These are phyloP conservation scores for Oreochromis aureus DNA, from an alignment of 2,113 vertebrate genomes.

Conservation along the genomic window DNA sequence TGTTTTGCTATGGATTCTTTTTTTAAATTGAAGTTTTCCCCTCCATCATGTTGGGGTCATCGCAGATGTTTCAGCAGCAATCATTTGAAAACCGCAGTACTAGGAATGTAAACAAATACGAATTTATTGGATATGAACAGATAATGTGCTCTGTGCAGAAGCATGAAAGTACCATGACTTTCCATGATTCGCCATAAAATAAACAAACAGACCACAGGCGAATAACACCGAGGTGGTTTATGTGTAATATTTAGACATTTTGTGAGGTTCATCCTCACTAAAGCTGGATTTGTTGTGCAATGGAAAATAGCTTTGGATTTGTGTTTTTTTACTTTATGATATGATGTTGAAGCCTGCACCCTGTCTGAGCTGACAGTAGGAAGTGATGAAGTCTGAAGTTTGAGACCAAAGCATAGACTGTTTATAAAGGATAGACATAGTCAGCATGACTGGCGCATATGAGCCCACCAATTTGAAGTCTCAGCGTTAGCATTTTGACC, in stretches of 20 bases:
- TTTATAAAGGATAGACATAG: not conserved
- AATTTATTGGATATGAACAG: not conserved
- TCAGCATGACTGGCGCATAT: not conserved
- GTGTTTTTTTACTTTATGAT: not conserved
- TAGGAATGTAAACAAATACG: not conserved
- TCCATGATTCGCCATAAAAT: not conserved
- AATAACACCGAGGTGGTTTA: not conserved
- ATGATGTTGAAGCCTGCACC: not conserved
- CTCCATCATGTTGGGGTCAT: constrained; percentile 2
- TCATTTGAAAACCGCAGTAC: not conserved
- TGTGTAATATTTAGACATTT: not conserved
- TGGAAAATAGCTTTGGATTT: not conserved
- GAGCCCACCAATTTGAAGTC: not conserved
- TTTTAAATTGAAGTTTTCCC: not conserved
- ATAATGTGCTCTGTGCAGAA: not conserved
- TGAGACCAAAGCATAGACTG: not conserved
- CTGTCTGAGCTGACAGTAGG: not conserved
- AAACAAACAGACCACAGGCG: not conserved
- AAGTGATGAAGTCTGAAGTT: not conserved
- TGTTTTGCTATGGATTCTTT: not conserved
- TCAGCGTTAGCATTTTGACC: not conserved
- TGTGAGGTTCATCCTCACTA: not conserved
- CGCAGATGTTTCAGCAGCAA: not conserved
- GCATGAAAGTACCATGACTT: not conserved
- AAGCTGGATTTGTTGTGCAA: not conserved